A percentile compares a stretch with the other conserved stretches of the same genome.
Evolutionary conservation across 2,113 vertebrate genomes (phyloP).

Genomic region (Bufo gargarizans): DNA sequence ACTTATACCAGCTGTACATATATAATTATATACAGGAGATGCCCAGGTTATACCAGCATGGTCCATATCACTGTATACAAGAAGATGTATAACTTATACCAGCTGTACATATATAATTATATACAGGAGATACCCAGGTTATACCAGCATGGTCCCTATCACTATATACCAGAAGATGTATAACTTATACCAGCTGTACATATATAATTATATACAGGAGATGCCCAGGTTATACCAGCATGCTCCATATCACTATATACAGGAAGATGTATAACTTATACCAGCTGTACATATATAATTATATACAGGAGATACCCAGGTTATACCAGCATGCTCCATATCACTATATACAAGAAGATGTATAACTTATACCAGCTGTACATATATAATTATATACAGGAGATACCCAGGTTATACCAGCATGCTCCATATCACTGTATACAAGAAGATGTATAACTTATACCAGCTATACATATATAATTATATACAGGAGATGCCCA

Average conservation of each 20-base stretch:
- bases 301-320: background rate
- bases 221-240: background rate
- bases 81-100: background rate
- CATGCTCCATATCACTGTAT: background rate
- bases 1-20: background rate
- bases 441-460: background rate
- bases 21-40: background rate
- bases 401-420: background rate
- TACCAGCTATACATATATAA: background rate
- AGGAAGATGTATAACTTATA: background rate
- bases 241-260: background rate
- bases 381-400: background rate
- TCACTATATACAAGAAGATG: background rate
- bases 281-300: background rate
- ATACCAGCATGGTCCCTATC: background rate
- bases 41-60: background rate
- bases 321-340: background rate
- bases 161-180: background rate
- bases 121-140: background rate
- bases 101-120: background rate
- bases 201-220: background rate
- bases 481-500: background rate
- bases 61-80: background rate
- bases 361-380: background rate
- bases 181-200: background rate